These are phyloP conservation scores for Sphinx pinastri DNA, from an alignment of 2,888 invertebrate species.

Conservation along the genomic window DNA sequence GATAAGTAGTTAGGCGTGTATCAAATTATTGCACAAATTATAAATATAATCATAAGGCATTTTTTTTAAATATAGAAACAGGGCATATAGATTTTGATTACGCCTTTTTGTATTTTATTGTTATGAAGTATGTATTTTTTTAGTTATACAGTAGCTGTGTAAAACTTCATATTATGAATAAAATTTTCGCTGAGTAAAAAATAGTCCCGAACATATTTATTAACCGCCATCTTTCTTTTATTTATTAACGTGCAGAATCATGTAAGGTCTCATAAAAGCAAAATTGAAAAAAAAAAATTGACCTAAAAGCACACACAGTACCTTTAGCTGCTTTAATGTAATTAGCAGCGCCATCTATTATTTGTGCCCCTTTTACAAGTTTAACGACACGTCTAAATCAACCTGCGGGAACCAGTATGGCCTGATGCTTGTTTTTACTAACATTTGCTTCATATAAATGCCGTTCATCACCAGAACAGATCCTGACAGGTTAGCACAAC, in stretches of 20 bases:
- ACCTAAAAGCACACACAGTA: not conserved
- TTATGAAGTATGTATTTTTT: not conserved
- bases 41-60: constrained; percentile 45
- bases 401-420: no score
- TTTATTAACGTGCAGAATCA: no score
- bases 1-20: constrained; percentile 61
- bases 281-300: no score
- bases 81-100: constrained; percentile 17
- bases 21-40: constrained; percentile 64
- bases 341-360: constrained; percentile 4
- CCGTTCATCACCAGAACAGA: no score
- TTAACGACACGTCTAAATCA: not conserved
- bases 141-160: not conserved
- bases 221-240: no score
- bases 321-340: not conserved
- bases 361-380: not conserved
- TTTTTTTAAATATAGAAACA: constrained; percentile 35
- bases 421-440: no score
- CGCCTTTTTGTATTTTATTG: constrained; percentile 12
- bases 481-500: no score
- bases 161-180: not conserved
- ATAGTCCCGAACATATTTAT: not conserved
- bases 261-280: no score
- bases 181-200: not conserved
- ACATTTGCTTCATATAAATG: no score